Evolutionary conservation across 2,113 vertebrate genomes (phyloP).

Genomic region (Ptyas mucosa): DNA sequence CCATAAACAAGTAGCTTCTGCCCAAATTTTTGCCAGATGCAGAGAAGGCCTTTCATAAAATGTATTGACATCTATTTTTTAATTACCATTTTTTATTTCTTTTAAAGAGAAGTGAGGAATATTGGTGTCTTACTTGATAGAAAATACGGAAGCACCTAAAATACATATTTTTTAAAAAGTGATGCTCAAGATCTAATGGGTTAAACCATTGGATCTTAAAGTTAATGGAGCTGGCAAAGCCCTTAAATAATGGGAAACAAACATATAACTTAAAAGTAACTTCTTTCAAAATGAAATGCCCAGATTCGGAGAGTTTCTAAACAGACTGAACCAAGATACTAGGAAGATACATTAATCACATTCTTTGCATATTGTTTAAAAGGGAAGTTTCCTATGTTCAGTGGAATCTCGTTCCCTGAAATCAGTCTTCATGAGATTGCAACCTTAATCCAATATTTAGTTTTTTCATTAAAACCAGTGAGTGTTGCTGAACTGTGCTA

Average conservation of each 20-base stretch:
- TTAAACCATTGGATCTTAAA: not conserved
- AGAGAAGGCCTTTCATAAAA: not conserved
- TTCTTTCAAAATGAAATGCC: not conserved
- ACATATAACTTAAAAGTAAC: not conserved
- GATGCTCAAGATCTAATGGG: not conserved
- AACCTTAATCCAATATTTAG: too few species aligned
- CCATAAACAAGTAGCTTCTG: not conserved
- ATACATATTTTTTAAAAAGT: not conserved
- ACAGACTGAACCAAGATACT: not conserved
- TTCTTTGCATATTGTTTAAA: not conserved
- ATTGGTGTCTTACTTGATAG: not conserved
- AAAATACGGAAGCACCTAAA: not conserved
- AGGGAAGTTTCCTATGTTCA: not conserved
- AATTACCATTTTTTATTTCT: not conserved
- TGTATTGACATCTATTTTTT: not conserved
- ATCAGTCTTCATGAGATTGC: not conserved
- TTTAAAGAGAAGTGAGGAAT: not conserved
- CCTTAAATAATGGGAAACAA: not conserved
- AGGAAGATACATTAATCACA: not conserved
- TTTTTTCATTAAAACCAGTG: not conserved
- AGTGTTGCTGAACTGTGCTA: not conserved
- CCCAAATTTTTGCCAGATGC: not conserved
- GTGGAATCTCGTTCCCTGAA: not conserved
- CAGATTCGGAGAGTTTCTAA: not conserved
- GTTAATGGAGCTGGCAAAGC: not conserved